Evolutionary conservation across 2,113 vertebrate species (phyloP).

Genomic region (Crocuta crocuta): DNA sequence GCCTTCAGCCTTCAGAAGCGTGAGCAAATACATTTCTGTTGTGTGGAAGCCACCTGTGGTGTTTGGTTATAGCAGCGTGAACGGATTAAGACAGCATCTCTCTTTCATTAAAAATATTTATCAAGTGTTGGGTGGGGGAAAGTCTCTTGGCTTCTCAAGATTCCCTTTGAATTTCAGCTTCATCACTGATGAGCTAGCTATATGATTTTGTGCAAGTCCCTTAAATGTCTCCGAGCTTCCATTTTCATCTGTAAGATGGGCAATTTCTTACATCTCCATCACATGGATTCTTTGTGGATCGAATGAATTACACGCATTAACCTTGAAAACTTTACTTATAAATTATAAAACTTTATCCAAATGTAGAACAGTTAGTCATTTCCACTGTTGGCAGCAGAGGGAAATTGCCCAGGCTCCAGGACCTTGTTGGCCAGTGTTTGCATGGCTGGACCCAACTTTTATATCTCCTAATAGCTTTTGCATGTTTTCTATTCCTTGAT

Average conservation of each 20-base stretch:
- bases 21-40: neutral
- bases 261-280: neutral
- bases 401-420: neutral
- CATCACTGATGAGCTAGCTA: neutral
- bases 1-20: neutral
- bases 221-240: neutral
- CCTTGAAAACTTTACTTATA: conserved; percentile 8
- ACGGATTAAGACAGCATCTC: neutral
- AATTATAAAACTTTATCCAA: neutral
- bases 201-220: neutral
- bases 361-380: neutral
- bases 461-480: neutral
- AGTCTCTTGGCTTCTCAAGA: neutral
- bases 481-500: neutral
- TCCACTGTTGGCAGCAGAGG: neutral
- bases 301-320: neutral
- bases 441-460: neutral
- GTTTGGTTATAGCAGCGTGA: neutral
- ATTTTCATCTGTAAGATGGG: neutral
- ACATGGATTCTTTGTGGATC: neutral
- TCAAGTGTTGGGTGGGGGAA: neutral
- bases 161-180: neutral
- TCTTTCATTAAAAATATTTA: neutral
- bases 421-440: neutral
- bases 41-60: neutral